Conservation (phyloP, 2,113 vertebrate species). For the Gasterosteus aculeatus region DNA sequence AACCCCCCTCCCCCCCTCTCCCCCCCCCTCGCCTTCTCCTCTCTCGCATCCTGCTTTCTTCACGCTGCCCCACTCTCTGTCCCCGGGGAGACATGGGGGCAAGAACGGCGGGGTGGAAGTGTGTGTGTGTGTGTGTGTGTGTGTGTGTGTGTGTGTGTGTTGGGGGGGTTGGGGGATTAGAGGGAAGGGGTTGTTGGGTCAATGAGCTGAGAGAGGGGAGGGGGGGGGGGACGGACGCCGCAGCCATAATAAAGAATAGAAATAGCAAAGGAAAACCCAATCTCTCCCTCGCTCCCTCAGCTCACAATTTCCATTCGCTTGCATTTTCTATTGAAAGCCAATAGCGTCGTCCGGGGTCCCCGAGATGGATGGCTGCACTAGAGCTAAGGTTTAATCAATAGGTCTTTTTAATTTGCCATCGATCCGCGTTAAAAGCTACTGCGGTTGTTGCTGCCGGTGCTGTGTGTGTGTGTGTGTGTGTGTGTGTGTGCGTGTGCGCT, state of each 20-base stretch:
- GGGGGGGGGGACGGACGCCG: conserved; percentile 3
- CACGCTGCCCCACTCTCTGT: conserved; percentile 59
- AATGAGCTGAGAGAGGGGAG: conserved; percentile 74
- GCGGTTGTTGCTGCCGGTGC: conserved; percentile 69
- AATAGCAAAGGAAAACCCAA: conserved; percentile 54
- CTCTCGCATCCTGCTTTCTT: conserved; percentile 38
- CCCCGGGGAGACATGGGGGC: conserved; percentile 67
- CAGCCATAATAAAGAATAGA: conserved; percentile 64
- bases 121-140: background rate
- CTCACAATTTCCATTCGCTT: conserved; percentile 87
- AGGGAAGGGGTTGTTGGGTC: conserved; percentile 54
- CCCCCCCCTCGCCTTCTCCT: background rate
- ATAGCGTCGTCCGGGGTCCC: conserved; percentile 79
- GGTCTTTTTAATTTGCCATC: conserved; percentile 87
- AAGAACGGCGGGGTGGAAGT: conserved; percentile 30
- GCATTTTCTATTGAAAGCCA: conserved; percentile 87
- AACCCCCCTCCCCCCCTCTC: background rate
- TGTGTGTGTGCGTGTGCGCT: conserved; percentile 32
- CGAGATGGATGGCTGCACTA: conserved; percentile 85
- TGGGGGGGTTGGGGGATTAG: background rate
- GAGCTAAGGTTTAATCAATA: conserved; percentile 89
- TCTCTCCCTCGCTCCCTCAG: conserved; percentile 61
- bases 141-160: background rate
- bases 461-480: conserved; percentile 26
- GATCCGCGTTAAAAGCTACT: conserved; percentile 86